Evolutionary conservation across 2,888 invertebrate species (phyloP), one percentile per base, ranked within the genome.

Genomic region (Caenorhabditis zanzibari): DNA sequence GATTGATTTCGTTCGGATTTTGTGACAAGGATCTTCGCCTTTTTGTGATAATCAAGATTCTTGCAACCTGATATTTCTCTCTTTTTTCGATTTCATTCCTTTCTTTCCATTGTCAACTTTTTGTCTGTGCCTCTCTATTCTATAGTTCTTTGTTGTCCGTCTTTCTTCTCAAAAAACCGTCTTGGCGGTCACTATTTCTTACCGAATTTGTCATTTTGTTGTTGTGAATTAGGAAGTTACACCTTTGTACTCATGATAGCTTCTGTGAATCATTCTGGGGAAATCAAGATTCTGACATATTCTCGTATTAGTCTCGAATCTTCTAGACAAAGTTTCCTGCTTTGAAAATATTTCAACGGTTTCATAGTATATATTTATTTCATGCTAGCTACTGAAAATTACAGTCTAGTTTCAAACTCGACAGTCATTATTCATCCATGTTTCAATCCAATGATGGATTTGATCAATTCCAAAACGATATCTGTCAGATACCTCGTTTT

Each of bases 121-220:
- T 63, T 52, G 44, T 76, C 66, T 72, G 47, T 41, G n/a, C n/a
- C 63, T 59, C 69, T 81, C 68, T 47, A n/a, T 63, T 73, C 56
- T 74, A 68, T 44, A 44, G 38, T 16, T 54, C 56, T 28, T 68
- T 68, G 68, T 69, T 52, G 58, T 79, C 71, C 49, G 41, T 68
- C 56, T n/a, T 44, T 32, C 19, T 59, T 64, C 22, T 32, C 22
- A 54, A 66, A 74, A 73, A 75, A 68, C 77, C 63, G 63, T 49
- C 24, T 79, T 71, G 75, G 47, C 75, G 75, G 75, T 66, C 64
- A 75, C 75, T 75, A n/a, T 56, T 56, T 52, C 16, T 19, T 24
- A 32, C 56, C 56, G n/a, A 52, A 59, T 59, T 59, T 7, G n/a
- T 28, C 26, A n/a, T 72, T 38, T 69, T 28, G 22, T 64, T 54